These are phyloP conservation scores for Peromyscus polionotus DNA, from an alignment of 2,113 vertebrate genomes.

Conservation along the genomic window DNA sequence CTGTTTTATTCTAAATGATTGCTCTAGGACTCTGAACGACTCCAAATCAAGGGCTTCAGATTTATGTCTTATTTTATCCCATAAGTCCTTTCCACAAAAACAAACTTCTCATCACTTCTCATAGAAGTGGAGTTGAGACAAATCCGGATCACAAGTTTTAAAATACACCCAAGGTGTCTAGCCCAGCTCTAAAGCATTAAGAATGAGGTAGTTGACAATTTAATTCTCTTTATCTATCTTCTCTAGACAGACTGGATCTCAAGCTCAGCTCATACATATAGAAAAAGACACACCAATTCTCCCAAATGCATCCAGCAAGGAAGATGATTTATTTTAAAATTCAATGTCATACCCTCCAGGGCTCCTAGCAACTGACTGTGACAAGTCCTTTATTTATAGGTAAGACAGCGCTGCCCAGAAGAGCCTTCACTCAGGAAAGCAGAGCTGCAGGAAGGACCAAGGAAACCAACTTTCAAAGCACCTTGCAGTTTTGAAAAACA, in stretches of 20 bases:
- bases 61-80: neutral
- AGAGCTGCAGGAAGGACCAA: constrained; percentile 19
- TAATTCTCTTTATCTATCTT: neutral
- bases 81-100: constrained; percentile 1
- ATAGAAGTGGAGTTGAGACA: neutral
- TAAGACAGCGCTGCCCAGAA: constrained; percentile 58
- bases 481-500: constrained; percentile 38
- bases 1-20: neutral
- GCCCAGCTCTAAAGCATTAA: neutral
- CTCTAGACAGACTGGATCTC: neutral
- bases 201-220: neutral
- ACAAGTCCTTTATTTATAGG: constrained; percentile 84
- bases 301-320: neutral
- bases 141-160: neutral
- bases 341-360: constrained; percentile 72
- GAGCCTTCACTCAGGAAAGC: constrained; percentile 68
- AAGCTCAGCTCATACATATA: neutral
- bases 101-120: neutral
- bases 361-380: constrained; percentile 71
- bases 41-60: constrained; percentile 25
- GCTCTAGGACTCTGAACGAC: neutral
- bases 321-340: constrained; percentile 70
- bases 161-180: neutral
- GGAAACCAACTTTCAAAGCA: constrained; percentile 63
- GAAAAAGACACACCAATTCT: neutral